Conservation (phyloP, 2,797 vertebrate species). For the Poeciliopsis turneri region DNA sequence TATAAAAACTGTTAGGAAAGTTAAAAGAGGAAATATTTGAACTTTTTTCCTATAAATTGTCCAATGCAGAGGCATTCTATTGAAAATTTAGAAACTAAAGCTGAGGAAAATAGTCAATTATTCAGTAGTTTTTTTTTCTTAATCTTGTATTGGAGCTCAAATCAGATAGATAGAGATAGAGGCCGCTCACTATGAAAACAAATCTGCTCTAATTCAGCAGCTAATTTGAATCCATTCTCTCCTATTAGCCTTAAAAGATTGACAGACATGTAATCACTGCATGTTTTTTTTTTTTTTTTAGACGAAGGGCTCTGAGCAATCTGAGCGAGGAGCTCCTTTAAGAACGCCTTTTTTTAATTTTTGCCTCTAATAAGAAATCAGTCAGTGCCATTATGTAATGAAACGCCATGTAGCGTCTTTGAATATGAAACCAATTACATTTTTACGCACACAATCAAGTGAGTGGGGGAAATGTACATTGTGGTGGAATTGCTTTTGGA, state of each 20-base stretch:
- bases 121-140: neutral
- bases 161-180: slow-evolving; percentile 27
- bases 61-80: neutral
- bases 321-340: slow-evolving; percentile 45
- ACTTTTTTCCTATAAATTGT: neutral
- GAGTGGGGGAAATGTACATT: slow-evolving; percentile 41
- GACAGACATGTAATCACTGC: slow-evolving; percentile 76
- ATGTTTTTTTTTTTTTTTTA: slow-evolving; percentile 45
- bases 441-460: slow-evolving; percentile 67
- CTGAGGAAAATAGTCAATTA: neutral
- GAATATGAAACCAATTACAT: slow-evolving; percentile 75
- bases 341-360: slow-evolving; percentile 79
- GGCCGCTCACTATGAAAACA: slow-evolving; percentile 60
- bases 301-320: slow-evolving; percentile 53
- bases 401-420: slow-evolving; percentile 72
- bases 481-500: slow-evolving; percentile 71
- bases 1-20: neutral
- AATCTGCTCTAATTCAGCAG: slow-evolving; percentile 73
- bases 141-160: slow-evolving; percentile 25
- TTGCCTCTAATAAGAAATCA: slow-evolving; percentile 75
- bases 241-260: slow-evolving; percentile 81
- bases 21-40: neutral
- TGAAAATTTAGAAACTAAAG: neutral
- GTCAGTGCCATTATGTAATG: slow-evolving; percentile 73
- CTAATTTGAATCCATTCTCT: slow-evolving; percentile 80